These are phyloP conservation scores for Fulmarus glacialis DNA, from an alignment of 2,113 vertebrate genomes.

Conservation along the genomic window DNA sequence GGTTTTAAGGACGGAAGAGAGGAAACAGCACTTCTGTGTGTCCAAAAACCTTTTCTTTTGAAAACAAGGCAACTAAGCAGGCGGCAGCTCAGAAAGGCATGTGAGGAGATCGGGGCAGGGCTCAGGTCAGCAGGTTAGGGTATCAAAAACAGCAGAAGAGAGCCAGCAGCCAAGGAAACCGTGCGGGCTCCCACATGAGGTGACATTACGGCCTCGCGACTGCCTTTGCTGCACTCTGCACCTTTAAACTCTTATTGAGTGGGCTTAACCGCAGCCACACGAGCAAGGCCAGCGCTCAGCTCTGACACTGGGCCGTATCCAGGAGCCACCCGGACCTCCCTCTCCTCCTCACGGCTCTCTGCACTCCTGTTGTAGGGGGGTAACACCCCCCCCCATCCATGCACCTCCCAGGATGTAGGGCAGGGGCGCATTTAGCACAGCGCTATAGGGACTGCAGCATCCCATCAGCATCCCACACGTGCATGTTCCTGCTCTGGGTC, in stretches of 20 bases:
- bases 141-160: conserved; percentile 38
- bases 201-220: not conserved
- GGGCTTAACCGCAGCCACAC: not conserved
- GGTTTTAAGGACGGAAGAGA: not conserved
- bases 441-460: not conserved
- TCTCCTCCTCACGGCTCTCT: not conserved
- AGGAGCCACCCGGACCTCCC: accelerated
- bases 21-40: not conserved
- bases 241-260: conserved; percentile 6
- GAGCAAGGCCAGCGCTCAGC: not conserved
- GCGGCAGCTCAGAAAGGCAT: not conserved
- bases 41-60: not conserved
- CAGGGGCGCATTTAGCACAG: not conserved
- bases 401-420: accelerated
- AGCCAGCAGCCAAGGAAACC: not conserved
- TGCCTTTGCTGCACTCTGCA: not conserved
- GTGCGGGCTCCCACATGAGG: accelerated
- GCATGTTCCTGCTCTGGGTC: not conserved
- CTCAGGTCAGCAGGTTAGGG: conserved; percentile 24
- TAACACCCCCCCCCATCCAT: not conserved
- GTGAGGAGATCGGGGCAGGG: not conserved
- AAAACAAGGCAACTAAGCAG: not conserved
- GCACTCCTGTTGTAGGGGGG: not conserved
- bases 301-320: accelerated
- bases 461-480: not conserved